phyloP scores from a whole-genome alignment of 2,797 vertebrate genomes.

The Macroramphosus scolopax region DNA sequence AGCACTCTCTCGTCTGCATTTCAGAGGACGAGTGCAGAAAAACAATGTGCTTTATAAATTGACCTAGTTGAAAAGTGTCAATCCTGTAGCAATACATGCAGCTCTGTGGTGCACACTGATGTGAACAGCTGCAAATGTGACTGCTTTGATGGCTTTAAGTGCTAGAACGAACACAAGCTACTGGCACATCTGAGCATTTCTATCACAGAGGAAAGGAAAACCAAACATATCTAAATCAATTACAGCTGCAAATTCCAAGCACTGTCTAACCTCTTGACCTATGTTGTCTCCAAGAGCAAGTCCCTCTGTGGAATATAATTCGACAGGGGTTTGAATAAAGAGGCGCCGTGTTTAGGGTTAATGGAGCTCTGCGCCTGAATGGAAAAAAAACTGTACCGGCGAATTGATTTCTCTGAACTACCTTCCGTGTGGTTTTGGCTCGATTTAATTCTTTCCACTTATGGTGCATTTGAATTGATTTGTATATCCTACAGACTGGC shows the following conservation, averaged over 20 bases:
- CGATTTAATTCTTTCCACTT: slow-evolving; percentile 11
- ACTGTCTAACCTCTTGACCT: slow-evolving; percentile 27
- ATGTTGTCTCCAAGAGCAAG: slow-evolving; percentile 4
- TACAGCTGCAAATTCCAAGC: slow-evolving; percentile 6
- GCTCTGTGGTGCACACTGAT: not conserved
- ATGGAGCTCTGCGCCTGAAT: slow-evolving; percentile 24
- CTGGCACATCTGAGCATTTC: slow-evolving; percentile 2
- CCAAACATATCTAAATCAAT: slow-evolving; percentile 31
- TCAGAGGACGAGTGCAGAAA: no score
- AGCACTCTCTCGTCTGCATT: not conserved
- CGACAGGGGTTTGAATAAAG: slow-evolving; percentile 22
- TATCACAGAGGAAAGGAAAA: not conserved
- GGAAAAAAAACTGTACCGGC: slow-evolving; percentile 16
- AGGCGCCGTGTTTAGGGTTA: slow-evolving; percentile 30
- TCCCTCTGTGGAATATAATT: slow-evolving; percentile 16
- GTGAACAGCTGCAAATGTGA: not conserved
- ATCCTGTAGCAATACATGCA: no score
- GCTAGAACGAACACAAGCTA: slow-evolving; percentile 1
- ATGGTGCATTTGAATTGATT: slow-evolving; percentile 19
- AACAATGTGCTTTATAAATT: no score
- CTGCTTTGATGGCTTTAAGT: slow-evolving; percentile 2
- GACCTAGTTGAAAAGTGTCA: no score
- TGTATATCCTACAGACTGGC: not conserved
- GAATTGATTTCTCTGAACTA: slow-evolving; percentile 18
- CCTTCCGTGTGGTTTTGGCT: slow-evolving; percentile 2